Evolutionary conservation across 2,888 invertebrate genomes (phyloP), one percentile per base, ranked within the genome.

Genomic region (Hermaeophaga mercurialis): DNA sequence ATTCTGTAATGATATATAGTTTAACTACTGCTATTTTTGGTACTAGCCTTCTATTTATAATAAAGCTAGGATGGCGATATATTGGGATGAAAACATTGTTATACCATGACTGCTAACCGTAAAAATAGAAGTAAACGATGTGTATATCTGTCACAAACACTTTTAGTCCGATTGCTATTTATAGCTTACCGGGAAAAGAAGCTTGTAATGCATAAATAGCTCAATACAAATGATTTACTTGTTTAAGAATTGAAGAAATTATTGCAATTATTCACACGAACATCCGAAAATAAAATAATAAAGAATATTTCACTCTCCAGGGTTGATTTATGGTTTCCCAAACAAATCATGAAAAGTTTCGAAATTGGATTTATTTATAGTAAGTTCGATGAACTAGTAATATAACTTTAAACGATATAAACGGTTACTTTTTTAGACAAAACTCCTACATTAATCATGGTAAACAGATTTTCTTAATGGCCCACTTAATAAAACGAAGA

Each of bases 131-230:
- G 48, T 38, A 48, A 38, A 48, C 38, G 28, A 5, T 9, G 7
- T 28, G 26, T 11, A 39, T 49, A 31, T 31, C 38, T 39, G 48
- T 38, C 38, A 39, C 12, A 49, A 39, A 41, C 19, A 49, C 28
- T 48, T 39, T 31, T 17, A 47, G 22, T 41, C 9, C 28, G 12
- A 11, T 45, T 24, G 38, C 43, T 33, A 53, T 39, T 39, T 28
- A 31, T 14, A 31, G 46, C 12, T 22, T 38, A 33, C 39, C 7
- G 24, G 34, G 46, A 46, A 54, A 24, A 28, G 18, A 26, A 34
- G 48, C 43, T 43, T 18, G 46, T 50, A 36, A 39, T 26, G 47
- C 12, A 44, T 47, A 57, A 53, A 47, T 56, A 46, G 28, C 18
- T 39, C 33, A 38, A 50, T 41, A 52, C 2, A 14, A 14, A 8